Evolutionary conservation across 1,140 invertebrate species (phyloP).

Genomic region (Drosophila novamexicana): DNA sequence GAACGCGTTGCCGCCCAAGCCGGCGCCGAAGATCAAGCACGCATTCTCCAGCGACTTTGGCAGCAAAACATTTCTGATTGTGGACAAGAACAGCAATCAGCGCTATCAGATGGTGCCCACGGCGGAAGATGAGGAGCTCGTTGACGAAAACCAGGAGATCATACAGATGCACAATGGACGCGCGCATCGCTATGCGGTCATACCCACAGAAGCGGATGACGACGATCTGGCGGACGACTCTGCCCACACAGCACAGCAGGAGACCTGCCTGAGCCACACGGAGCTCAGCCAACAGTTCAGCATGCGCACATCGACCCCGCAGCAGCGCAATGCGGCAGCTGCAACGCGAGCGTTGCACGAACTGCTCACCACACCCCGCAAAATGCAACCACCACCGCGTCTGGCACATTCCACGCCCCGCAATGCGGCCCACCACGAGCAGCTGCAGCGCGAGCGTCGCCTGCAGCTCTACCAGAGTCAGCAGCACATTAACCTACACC

Average conservation of each 20-base stretch:
- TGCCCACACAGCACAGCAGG: slow-evolving; percentile 64
- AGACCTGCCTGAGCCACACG: slow-evolving; percentile 79
- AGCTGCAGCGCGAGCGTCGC: slow-evolving; percentile 74
- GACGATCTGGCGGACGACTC: slow-evolving; percentile 64
- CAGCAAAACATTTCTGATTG: slow-evolving; percentile 86
- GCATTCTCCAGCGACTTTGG: slow-evolving; percentile 86
- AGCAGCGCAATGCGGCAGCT: slow-evolving; percentile 84
- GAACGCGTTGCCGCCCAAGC: slow-evolving; percentile 30
- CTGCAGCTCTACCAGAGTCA: slow-evolving; percentile 83
- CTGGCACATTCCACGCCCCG: slow-evolving; percentile 71
- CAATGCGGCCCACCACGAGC: slow-evolving; percentile 66
- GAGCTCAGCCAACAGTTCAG: slow-evolving; percentile 66
- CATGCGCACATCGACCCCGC: slow-evolving; percentile 71
- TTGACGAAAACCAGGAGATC: slow-evolving; percentile 86
- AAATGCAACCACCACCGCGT: slow-evolving; percentile 82
- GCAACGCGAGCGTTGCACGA: slow-evolving; percentile 91
- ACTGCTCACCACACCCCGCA: slow-evolving; percentile 88
- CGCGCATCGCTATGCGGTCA: slow-evolving; percentile 87
- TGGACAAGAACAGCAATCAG: slow-evolving; percentile 86
- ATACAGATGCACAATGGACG: slow-evolving; percentile 87
- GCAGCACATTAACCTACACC: slow-evolving; percentile 67
- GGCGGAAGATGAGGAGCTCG: slow-evolving; percentile 86
- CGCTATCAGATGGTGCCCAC: slow-evolving; percentile 87
- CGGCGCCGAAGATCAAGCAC: slow-evolving; percentile 75
- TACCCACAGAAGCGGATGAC: slow-evolving; percentile 85